Base-by-base conservation (phyloP, 2,888 invertebrate genomes). In the Diarsia dahlii region DNA sequence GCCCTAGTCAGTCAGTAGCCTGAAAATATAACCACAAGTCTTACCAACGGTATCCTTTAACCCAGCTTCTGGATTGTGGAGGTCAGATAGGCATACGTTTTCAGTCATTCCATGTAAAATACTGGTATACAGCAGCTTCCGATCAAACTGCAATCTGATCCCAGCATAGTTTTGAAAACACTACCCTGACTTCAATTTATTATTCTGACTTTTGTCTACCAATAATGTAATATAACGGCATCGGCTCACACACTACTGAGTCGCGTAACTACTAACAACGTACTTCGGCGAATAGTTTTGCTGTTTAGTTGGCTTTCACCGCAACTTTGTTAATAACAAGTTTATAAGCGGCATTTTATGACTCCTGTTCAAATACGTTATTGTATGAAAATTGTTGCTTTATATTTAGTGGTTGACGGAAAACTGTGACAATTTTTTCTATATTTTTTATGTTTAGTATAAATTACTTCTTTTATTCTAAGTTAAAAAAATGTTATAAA, bases 321-420 rank as follows among this genome's bases (percentile, higher is more conserved):
- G 18, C 15, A 84, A 80, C 84, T 73, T 84, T 73, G 56, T 73
- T 54, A 48, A 58, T 78, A 78, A 52, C 23, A 52, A 54, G 39
- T 78, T 28, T 60, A 34, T 63, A 12, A 39, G 66, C 15, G 52
- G 48, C 0, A 46, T 78, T 80, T 78, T 83, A 83, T 34, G 28
- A 46, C 63, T 71, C 39, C 50, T 62, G 50, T 56, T 81, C 0
- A 4, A 52, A 39, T 52, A 74, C 23, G 15, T 34, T 48, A 20
- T 50, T n/a, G 28, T 45, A 13, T 34, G 50, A 56, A 56, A 56
- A 77, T 45, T 72, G 46, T 54, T 28, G 12, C 20, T 71, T 54
- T 39, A 20, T 4, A 20, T 56, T 66, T 76, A 28, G 46, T 23
- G 28, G 8, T 54, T 18, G 4, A 2, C 13, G n/a, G 1, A 23